These are phyloP conservation scores for Parazoanthus atlanticus DNA, from an alignment of 92 coral and sea anemone genomes.

Conservation along the genomic window DNA sequence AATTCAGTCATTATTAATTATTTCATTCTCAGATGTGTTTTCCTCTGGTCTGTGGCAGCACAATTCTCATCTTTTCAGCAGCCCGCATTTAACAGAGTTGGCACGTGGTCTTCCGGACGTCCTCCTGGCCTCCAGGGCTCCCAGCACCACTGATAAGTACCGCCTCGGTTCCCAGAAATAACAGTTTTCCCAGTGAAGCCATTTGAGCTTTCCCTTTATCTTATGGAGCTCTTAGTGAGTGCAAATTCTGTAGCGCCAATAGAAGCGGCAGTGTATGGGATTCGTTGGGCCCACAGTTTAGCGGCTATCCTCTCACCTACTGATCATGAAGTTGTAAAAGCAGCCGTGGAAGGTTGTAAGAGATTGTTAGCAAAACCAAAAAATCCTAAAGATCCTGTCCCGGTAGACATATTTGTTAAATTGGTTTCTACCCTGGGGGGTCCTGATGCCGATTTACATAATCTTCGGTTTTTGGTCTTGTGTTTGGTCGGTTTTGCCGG, in stretches of 20 bases:
- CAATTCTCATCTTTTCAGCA: too few species aligned
- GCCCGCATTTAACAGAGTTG: too few species aligned
- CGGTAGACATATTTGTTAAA: not conserved
- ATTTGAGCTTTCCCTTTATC: too few species aligned
- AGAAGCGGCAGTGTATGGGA: conserved; percentile 16
- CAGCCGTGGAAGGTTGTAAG: not conserved
- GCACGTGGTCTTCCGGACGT: too few species aligned
- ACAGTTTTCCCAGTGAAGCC: too few species aligned
- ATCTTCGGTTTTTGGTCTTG: not conserved
- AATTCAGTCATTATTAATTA: too few species aligned
- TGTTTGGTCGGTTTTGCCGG: conserved; percentile 3
- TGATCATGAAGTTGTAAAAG: not conserved
- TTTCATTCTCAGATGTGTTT: too few species aligned
- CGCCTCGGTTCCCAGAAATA: too few species aligned
- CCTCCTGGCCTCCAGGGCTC: too few species aligned
- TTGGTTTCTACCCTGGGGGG: not conserved
- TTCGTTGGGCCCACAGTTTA: conserved; percentile 28
- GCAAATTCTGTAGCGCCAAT: conserved; percentile 19
- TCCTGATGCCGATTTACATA: conserved; percentile 5
- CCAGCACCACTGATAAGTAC: too few species aligned
- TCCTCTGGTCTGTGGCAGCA: too few species aligned
- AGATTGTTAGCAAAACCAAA: not conserved
- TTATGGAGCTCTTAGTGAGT: too few species aligned
- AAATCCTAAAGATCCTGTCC: not conserved
- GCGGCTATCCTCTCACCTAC: not conserved